phyloP scores from a whole-genome alignment of 2,797 vertebrate species.

The Coluber constrictor region DNA sequence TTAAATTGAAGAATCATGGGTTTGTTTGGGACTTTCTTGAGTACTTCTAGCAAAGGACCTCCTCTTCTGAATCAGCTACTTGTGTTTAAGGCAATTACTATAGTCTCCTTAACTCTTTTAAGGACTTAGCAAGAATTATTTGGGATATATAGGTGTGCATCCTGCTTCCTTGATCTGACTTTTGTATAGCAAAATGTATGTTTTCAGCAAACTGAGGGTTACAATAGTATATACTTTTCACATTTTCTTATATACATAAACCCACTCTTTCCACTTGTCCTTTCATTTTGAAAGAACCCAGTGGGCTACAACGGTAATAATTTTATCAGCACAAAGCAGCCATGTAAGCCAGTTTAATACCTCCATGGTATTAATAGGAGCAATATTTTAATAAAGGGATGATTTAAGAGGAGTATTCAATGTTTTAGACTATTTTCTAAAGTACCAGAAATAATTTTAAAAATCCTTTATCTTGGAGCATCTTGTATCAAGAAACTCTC shows the following conservation, averaged over 20 bases:
- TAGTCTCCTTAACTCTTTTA: neutral
- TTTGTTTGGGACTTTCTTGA: neutral
- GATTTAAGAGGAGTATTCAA: constrained; percentile 23
- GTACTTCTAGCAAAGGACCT: neutral
- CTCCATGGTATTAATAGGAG: constrained; percentile 32
- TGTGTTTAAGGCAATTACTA: constrained; percentile 15
- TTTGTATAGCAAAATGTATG: neutral
- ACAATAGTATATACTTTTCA: neutral
- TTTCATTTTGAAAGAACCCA: constrained; percentile 40
- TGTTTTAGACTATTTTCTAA: neutral
- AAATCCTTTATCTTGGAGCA: neutral
- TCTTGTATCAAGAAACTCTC: neutral
- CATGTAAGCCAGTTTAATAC: constrained; percentile 59
- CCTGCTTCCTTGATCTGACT: neutral
- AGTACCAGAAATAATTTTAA: neutral
- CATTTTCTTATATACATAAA: constrained; percentile 11
- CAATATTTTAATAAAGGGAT: constrained; percentile 32
- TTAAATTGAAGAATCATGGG: neutral
- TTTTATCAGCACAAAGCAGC: constrained; percentile 64
- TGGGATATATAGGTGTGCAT: neutral
- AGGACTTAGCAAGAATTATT: neutral
- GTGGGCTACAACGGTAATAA: constrained; percentile 50
- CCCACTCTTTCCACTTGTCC: constrained; percentile 4
- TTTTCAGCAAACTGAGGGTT: neutral
- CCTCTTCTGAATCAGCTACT: neutral